A percentile compares a stretch with the other conserved stretches of the same genome.
phyloP scores from a whole-genome alignment of 2,797 vertebrate genomes.

The Neomorphus geoffroyi region DNA sequence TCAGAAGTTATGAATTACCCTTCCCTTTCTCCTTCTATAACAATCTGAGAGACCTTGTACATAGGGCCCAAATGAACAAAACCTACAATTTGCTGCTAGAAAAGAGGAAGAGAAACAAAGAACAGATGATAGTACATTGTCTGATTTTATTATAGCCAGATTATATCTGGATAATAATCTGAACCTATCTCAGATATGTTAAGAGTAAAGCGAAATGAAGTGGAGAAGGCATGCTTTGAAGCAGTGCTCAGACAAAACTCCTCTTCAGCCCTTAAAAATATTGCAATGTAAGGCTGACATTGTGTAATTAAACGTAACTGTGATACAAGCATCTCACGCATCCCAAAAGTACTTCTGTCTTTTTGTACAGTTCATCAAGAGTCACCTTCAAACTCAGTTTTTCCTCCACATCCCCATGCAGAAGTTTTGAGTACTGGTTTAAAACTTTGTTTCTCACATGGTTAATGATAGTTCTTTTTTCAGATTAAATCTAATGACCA shows the following conservation, averaged over 20 bases:
- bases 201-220: neutral
- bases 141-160: neutral
- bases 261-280: neutral
- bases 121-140: neutral
- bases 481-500: neutral
- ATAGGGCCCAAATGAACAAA: neutral
- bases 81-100: neutral
- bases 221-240: neutral
- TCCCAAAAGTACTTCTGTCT: neutral
- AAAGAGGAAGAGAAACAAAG: neutral
- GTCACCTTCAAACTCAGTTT: accelerated
- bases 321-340: neutral
- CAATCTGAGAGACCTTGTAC: neutral
- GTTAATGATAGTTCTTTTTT: neutral
- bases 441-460: neutral
- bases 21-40: neutral
- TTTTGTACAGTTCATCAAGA: neutral
- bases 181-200: neutral
- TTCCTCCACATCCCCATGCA: neutral
- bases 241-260: neutral
- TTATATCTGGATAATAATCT: neutral
- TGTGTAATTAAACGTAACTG: neutral
- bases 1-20: neutral
- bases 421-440: neutral
- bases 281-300: neutral